phyloP scores from a whole-genome alignment of 2,113 vertebrate species.

The Condylura cristata region DNA sequence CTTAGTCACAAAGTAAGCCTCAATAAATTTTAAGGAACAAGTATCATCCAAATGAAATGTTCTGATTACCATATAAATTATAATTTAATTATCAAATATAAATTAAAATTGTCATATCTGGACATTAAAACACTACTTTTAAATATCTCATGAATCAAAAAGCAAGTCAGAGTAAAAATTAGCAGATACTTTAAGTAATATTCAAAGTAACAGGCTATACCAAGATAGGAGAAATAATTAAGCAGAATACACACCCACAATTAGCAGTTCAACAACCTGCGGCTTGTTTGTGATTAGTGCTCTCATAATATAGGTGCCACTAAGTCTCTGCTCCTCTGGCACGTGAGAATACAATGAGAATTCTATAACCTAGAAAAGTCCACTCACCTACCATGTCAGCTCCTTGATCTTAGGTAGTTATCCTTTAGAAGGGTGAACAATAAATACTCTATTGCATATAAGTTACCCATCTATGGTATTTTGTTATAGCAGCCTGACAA shows the following conservation, averaged over 20 bases:
- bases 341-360: background rate
- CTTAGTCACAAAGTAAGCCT: slow-evolving; percentile 1
- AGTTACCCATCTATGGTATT: background rate
- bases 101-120: background rate
- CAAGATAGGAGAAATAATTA: background rate
- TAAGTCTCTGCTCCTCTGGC: background rate
- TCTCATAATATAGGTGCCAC: background rate
- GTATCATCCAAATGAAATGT: background rate
- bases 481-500: background rate
- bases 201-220: background rate
- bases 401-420: background rate
- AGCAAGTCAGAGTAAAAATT: background rate
- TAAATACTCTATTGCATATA: background rate
- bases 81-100: background rate
- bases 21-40: slow-evolving; percentile 17
- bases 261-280: background rate
- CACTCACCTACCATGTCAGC: background rate
- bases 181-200: background rate
- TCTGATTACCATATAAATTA: background rate
- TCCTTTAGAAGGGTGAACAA: background rate
- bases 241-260: background rate
- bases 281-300: background rate
- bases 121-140: background rate
- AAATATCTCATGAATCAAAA: background rate
- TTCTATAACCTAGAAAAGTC: background rate